Percentiles rank a stretch among this genome's conserved stretches.
These are phyloP conservation scores for Scotopteryx bipunctaria DNA, from an alignment of 2,888 invertebrate genomes.

Conservation along the genomic window DNA sequence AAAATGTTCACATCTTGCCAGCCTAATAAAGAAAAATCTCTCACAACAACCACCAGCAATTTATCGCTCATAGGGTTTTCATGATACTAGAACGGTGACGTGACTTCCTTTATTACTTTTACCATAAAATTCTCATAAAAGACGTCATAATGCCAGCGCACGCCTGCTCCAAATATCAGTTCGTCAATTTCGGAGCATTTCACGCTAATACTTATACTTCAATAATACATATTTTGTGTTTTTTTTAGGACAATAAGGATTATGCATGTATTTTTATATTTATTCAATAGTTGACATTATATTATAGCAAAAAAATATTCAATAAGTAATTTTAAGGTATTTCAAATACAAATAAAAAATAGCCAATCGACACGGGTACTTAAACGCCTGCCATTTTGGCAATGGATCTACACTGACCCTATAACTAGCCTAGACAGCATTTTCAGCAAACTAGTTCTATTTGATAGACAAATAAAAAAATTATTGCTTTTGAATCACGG, in stretches of 20 bases:
- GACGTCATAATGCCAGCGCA: constrained; percentile 45
- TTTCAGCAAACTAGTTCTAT: constrained; percentile 27
- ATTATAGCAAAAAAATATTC: too few species aligned
- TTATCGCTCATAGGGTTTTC: constrained; percentile 48
- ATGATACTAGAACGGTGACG: constrained; percentile 46
- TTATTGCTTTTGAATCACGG: constrained; percentile 46
- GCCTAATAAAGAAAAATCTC: constrained; percentile 13
- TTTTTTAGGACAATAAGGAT: too few species aligned
- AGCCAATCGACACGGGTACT: too few species aligned
- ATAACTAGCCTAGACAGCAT: constrained; percentile 28
- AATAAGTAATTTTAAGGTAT: too few species aligned
- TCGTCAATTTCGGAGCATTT: constrained; percentile 9
- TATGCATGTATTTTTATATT: too few species aligned
- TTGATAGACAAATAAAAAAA: constrained; percentile 49
- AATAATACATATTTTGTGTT: background rate
- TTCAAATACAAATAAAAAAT: too few species aligned
- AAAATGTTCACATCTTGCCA: background rate
- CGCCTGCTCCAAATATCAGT: constrained; percentile 44
- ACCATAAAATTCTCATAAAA: constrained; percentile 62
- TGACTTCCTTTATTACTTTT: constrained; percentile 58
- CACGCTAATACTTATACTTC: background rate
- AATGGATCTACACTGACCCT: background rate
- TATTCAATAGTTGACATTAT: too few species aligned
- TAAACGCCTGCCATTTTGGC: too few species aligned
- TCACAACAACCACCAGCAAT: constrained; percentile 21